phyloP scores from a whole-genome alignment of 2,113 vertebrate species.

The Xerus inauris region DNA sequence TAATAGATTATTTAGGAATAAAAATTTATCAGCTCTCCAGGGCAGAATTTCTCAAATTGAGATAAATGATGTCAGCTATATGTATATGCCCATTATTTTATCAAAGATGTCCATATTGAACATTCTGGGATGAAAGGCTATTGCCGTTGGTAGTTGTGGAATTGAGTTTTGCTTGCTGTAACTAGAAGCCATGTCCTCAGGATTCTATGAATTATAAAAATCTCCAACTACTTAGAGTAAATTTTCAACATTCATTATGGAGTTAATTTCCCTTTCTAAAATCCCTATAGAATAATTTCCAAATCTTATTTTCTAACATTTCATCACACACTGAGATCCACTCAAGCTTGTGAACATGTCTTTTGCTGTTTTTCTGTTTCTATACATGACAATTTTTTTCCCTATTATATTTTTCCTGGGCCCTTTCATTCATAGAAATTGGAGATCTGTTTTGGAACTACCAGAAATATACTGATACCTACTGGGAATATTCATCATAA shows the following conservation, averaged over 20 bases:
- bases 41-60: background rate
- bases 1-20: background rate
- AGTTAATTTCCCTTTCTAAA: background rate
- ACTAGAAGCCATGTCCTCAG: background rate
- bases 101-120: background rate
- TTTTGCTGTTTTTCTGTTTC: background rate
- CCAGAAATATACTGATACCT: background rate
- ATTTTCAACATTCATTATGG: background rate
- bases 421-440: background rate
- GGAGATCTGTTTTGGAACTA: background rate
- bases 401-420: background rate
- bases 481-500: background rate
- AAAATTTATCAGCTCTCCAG: background rate
- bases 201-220: background rate
- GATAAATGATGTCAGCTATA: background rate
- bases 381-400: background rate
- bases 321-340: background rate
- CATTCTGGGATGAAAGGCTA: background rate
- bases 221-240: background rate
- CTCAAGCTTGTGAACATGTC: no score
- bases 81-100: background rate
- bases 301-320: background rate
- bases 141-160: background rate
- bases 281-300: background rate
- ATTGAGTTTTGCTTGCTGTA: background rate